Percentiles rank a stretch among this genome's conserved stretches.
Evolutionary conservation across 2,888 invertebrate species (phyloP).

Genomic region (Augochlorella aurata): DNA sequence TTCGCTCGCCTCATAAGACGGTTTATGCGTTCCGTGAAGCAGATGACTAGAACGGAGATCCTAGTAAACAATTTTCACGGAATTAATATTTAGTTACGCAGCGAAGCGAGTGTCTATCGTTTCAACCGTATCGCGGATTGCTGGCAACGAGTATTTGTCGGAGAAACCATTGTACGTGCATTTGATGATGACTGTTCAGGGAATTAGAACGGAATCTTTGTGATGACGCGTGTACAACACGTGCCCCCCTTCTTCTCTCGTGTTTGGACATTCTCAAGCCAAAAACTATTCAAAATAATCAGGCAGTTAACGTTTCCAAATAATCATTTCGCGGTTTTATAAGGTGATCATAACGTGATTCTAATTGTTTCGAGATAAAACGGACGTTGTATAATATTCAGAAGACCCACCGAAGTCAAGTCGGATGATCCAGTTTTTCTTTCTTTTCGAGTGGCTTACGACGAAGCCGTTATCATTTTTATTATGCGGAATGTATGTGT

Average conservation of each 20-base stretch:
- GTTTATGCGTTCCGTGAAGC: not conserved
- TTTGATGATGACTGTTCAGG: constrained; percentile 41
- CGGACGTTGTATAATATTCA: not conserved
- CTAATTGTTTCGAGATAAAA: not conserved
- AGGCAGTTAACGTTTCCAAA: not conserved
- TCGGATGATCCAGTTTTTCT: constrained; percentile 25
- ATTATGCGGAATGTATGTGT: constrained; percentile 43
- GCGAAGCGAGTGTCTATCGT: constrained; percentile 39
- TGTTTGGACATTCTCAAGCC: not conserved
- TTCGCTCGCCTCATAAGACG: not conserved
- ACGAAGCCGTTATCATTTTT: constrained; percentile 34
- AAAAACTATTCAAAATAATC: not conserved
- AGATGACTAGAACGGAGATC: not conserved
- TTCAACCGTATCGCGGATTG: constrained; percentile 43
- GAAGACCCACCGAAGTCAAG: not conserved
- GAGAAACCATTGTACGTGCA: constrained; percentile 35
- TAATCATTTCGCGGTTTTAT: not conserved
- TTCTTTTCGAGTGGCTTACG: constrained; percentile 2
- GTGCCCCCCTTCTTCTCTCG: not conserved
- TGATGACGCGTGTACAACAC: constrained; percentile 10
- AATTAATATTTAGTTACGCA: constrained; percentile 18
- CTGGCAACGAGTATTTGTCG: constrained; percentile 31
- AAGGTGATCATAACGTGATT: not conserved
- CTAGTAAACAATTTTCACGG: constrained; percentile 23
- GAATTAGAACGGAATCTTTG: constrained; percentile 46